Evolutionary conservation across 2,113 vertebrate species (phyloP).

Genomic region (Thamnaconus septentrionalis): DNA sequence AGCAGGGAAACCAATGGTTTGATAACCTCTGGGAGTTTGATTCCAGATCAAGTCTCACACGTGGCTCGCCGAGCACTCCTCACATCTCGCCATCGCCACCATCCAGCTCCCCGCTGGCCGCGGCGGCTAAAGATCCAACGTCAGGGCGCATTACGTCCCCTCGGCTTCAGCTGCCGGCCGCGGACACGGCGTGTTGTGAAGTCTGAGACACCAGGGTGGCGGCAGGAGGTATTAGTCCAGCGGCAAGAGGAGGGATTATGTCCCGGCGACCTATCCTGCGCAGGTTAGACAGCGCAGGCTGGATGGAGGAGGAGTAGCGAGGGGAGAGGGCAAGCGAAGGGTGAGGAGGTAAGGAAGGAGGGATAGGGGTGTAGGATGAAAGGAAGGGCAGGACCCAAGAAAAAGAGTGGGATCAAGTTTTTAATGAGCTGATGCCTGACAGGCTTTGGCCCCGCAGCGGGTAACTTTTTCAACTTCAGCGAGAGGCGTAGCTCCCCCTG

Average conservation of each 20-base stretch:
- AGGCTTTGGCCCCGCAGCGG: background rate
- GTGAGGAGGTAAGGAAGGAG: background rate
- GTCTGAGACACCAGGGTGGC: slow-evolving; percentile 54
- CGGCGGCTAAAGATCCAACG: background rate
- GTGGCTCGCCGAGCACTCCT: background rate
- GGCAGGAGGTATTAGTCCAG: slow-evolving; percentile 54
- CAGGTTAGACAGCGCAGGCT: slow-evolving; percentile 17
- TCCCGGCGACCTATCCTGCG: slow-evolving; percentile 35
- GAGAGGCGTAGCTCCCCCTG: slow-evolving; percentile 51
- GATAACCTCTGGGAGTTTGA: background rate
- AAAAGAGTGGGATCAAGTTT: slow-evolving; percentile 24
- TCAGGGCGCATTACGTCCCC: slow-evolving; percentile 40
- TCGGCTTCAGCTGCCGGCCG: slow-evolving; percentile 28
- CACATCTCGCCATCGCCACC: background rate
- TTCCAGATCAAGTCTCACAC: background rate
- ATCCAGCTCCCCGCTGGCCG: slow-evolving; percentile 28
- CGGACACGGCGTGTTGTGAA: slow-evolving; percentile 57
- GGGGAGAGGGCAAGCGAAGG: background rate
- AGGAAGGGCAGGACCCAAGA: slow-evolving; percentile 4
- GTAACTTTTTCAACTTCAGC: slow-evolving; percentile 20
- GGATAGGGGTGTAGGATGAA: slow-evolving; percentile 4
- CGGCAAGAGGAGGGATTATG: slow-evolving; percentile 50
- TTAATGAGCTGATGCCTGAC: slow-evolving; percentile 32
- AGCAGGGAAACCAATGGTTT: background rate
- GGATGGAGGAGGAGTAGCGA: slow-evolving; percentile 4